Base-by-base conservation (phyloP, 1,140 invertebrate species). In the Maconellicoccus hirsutus region DNA sequence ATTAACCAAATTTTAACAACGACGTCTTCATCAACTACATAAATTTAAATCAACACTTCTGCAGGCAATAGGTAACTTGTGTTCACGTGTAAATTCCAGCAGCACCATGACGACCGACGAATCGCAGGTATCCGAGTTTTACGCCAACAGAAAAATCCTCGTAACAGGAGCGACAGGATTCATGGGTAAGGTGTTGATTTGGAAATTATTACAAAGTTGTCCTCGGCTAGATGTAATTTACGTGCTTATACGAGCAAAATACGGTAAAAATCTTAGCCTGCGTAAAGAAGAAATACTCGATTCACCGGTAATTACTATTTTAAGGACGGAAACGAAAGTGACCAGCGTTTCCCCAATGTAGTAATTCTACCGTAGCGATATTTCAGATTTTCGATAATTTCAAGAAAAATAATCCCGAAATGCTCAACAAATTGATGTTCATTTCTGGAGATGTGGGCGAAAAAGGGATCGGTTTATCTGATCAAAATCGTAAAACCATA, bases 171-270 rank as follows among this genome's bases (percentile, higher is more conserved):
- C 63, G 7, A 72, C 71, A 14, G 71, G 71, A 4, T 72, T 70
- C 33, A 69, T 72, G 29, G 71, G 71, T 6, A 72, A 69, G 52
- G 16, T 72, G 19, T 76, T 89, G 10, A 79, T 94, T 0, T 83
- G 82, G 23, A 86, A 84, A 70, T 78, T 89, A 59, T 78, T 89
- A n/a, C 78, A 73, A 73, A 86, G 81, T 29, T 90, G 89, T 78
- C 27, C 29, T 8, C 83, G 85, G 38, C 74, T 94, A 14, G 81
- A 84, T 59, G 86, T 80, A 74, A 83, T 96, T 16, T 94, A 90
- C 76, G 77, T 94, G 0, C 80, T 95, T 59, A 84, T 94, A n/a
- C 80, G 93, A 70, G 84, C 86, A 26, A 94, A 94, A 77, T 87
- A 88, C 73, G 89, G 87, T 1, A 87, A 90, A 77, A 85, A 86